Evolutionary conservation across 2,113 vertebrate species (phyloP).

Genomic region (Oxyura jamaicensis): DNA sequence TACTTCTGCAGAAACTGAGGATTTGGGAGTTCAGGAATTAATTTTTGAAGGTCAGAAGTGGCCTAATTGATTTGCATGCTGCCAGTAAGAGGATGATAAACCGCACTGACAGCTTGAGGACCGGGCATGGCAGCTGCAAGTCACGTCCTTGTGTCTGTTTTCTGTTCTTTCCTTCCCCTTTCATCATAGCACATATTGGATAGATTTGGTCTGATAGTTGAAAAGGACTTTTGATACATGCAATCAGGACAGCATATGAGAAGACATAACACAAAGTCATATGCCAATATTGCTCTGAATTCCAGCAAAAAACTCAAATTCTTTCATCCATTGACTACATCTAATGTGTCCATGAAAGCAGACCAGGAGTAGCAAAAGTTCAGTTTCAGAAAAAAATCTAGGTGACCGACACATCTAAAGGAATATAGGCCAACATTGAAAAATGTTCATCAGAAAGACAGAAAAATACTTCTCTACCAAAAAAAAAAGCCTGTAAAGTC

Average conservation of each 20-base stretch:
- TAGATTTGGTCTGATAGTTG: not conserved
- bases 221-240: not conserved
- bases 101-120: not conserved
- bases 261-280: rapidly evolving
- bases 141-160: not conserved
- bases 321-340: rapidly evolving
- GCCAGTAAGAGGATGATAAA: not conserved
- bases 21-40: not conserved
- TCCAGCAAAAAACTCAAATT: not conserved
- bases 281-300: rapidly evolving
- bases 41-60: not conserved
- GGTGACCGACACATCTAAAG: not conserved
- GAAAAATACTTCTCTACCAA: not conserved
- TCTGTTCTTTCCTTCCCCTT: not conserved
- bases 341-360: not conserved
- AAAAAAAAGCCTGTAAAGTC: not conserved
- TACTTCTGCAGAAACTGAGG: not conserved
- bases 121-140: not conserved
- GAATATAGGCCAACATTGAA: not conserved
- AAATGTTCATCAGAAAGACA: not conserved
- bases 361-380: not conserved
- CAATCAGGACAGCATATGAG: not conserved
- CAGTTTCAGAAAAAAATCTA: too few species aligned
- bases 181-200: rapidly evolving
- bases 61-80: not conserved